Percentiles rank a stretch among this genome's conserved stretches.
Conservation (phyloP, 2,113 vertebrate species). For the Nerophis ophidion region DNA sequence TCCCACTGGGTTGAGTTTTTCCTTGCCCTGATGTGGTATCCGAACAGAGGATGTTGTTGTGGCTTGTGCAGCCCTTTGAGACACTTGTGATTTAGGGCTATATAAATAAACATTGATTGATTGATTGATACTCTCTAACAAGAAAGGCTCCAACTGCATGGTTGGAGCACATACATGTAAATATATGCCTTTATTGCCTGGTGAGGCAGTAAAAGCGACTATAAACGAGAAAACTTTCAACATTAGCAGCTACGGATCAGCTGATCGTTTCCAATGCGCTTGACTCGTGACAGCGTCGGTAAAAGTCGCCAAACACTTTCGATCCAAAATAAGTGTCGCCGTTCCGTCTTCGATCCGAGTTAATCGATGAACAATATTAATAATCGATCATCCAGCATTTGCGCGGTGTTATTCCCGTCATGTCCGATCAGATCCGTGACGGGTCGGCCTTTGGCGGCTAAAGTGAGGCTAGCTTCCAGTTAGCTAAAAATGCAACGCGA, state of each 20-base stretch:
- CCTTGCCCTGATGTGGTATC: too few relatives aligned
- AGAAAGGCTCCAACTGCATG: too few relatives aligned
- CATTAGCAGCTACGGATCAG: constrained; percentile 13
- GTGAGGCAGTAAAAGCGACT: too few relatives aligned
- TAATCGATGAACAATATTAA: background rate
- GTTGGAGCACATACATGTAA: too few relatives aligned
- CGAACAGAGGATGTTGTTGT: too few relatives aligned
- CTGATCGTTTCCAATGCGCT: constrained; percentile 5
- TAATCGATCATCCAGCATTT: background rate
- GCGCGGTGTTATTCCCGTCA: background rate
- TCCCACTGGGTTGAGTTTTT: too few relatives aligned
- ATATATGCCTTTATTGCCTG: too few relatives aligned
- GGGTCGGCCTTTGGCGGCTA: constrained; percentile 54
- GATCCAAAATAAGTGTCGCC: background rate
- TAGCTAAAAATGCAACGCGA: constrained; percentile 36
- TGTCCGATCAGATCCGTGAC: constrained; percentile 28
- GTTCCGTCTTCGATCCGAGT: background rate
- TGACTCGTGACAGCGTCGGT: constrained; percentile 17
- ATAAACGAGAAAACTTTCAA: background rate
- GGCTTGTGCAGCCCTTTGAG: too few relatives aligned
- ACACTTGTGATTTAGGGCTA: too few relatives aligned
- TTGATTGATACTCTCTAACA: too few relatives aligned
- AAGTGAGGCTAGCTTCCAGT: constrained; percentile 45
- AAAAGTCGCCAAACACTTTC: constrained; percentile 2
- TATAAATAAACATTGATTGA: too few relatives aligned